phyloP scores from a whole-genome alignment of 2,888 invertebrate genomes.

The Hermaeophaga mercurialis region DNA sequence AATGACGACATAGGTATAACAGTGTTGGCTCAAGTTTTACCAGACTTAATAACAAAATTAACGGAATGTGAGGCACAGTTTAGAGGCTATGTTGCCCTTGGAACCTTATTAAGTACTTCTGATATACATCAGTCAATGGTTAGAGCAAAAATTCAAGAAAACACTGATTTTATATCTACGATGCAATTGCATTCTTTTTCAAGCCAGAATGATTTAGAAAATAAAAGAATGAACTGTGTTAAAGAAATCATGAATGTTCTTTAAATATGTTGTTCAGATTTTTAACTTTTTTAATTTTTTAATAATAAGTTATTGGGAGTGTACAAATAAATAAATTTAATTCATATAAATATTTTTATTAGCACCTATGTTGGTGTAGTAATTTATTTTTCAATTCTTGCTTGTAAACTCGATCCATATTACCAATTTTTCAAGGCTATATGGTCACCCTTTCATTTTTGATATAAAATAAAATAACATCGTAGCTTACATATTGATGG shows the following conservation, averaged over 20 bases:
- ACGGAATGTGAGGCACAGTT: slow-evolving; percentile 76
- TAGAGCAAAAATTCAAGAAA: slow-evolving; percentile 55
- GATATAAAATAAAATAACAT: too few species aligned
- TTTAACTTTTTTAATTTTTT: slow-evolving; percentile 1
- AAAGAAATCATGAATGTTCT: slow-evolving; percentile 46
- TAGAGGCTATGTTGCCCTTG: slow-evolving; percentile 76
- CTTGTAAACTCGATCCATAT: too few species aligned
- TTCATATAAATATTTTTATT: neutral
- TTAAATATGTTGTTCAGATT: slow-evolving; percentile 16
- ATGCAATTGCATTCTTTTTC: slow-evolving; percentile 55
- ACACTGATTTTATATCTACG: slow-evolving; percentile 46
- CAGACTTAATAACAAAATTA: slow-evolving; percentile 62
- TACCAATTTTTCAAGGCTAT: too few species aligned
- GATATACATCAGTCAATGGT: slow-evolving; percentile 53
- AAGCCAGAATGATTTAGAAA: slow-evolving; percentile 58
- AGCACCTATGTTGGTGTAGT: too few species aligned
- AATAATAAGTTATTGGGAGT: slow-evolving; percentile 15
- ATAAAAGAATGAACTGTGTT: slow-evolving; percentile 56
- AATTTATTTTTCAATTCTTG: too few species aligned
- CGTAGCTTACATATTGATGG: too few species aligned
- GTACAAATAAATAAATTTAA: slow-evolving; percentile 7
- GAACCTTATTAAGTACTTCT: slow-evolving; percentile 67
- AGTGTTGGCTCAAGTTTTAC: slow-evolving; percentile 62
- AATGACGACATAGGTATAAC: slow-evolving; percentile 60
- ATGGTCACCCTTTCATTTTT: too few species aligned